Conservation (phyloP, 2,888 invertebrate genomes). For the Drosophila peninsularis region DNA sequence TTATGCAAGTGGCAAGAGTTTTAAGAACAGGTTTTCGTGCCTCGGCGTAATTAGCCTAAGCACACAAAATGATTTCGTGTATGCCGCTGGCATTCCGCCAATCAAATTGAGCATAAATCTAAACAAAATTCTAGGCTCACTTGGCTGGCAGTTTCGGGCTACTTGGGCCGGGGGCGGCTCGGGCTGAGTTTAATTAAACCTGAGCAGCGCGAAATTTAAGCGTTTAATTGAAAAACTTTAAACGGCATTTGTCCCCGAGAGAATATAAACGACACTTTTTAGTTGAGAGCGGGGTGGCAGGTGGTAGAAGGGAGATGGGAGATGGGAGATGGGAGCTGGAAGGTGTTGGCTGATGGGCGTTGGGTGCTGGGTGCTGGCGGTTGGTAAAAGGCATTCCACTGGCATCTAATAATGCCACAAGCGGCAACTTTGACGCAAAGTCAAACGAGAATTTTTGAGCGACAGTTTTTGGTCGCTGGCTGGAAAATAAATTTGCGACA, state of each 20-base stretch:
- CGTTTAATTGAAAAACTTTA: conserved; percentile 76
- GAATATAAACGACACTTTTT: conserved; percentile 55
- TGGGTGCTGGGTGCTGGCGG: conserved; percentile 1
- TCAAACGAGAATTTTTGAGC: conserved; percentile 67
- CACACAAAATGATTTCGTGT: conserved; percentile 55
- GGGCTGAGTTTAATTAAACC: conserved; percentile 68
- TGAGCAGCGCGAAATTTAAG: conserved; percentile 61
- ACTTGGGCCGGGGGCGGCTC: conserved; percentile 33
- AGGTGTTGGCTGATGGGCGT: background rate
- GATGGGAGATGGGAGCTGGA: background rate
- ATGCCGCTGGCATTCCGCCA: conserved; percentile 62
- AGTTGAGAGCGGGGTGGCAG: conserved; percentile 29
- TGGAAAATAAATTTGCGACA: conserved; percentile 39
- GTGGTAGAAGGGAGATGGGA: no score
- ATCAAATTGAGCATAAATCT: conserved; percentile 78
- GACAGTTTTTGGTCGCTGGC: conserved; percentile 54
- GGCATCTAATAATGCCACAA: conserved; percentile 52
- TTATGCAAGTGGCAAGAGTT: conserved; percentile 24
- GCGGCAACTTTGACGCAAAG: conserved; percentile 59
- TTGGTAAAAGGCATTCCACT: conserved; percentile 12
- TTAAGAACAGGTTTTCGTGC: conserved; percentile 17
- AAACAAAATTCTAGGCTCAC: conserved; percentile 57
- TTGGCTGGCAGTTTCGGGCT: conserved; percentile 20
- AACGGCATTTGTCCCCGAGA: conserved; percentile 54
- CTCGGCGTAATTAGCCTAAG: conserved; percentile 48